phyloP scores from a whole-genome alignment of 2,888 invertebrate genomes.

The Eilema griseolum region DNA sequence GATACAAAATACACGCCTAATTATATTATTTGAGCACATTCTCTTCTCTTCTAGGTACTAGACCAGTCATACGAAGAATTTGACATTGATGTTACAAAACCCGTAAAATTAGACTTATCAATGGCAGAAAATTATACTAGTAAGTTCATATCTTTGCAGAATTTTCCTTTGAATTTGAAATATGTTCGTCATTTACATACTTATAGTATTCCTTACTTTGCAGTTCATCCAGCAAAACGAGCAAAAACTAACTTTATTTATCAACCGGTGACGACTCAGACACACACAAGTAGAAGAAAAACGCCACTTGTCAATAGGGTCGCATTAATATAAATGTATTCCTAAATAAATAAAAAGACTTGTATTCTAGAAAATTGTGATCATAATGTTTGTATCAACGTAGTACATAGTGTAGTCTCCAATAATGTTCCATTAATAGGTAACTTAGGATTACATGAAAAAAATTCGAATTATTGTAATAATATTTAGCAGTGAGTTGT shows the following conservation, averaged over 20 bases:
- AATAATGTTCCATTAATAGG: conserved; percentile 64
- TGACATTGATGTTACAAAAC: conserved; percentile 89
- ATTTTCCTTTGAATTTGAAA: neutral
- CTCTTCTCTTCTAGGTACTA: conserved; percentile 82
- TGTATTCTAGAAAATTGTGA: conserved; percentile 65
- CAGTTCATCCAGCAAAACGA: conserved; percentile 82
- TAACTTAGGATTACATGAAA: conserved; percentile 49
- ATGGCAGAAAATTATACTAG: conserved; percentile 84
- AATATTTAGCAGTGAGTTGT: conserved; percentile 62
- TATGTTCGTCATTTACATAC: neutral
- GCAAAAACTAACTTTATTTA: conserved; percentile 81
- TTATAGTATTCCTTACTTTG: conserved; percentile 37
- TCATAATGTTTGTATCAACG: conserved; percentile 62
- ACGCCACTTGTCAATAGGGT: conserved; percentile 88
- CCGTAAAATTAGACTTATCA: conserved; percentile 86
- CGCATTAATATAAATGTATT: conserved; percentile 70
- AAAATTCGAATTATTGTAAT: conserved; percentile 56
- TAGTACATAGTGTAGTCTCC: conserved; percentile 57
- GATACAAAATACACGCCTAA: neutral
- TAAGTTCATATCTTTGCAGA: conserved; percentile 58
- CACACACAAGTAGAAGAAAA: conserved; percentile 87
- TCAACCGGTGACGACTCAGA: conserved; percentile 75
- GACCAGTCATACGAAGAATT: conserved; percentile 92
- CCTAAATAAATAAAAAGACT: conserved; percentile 49
- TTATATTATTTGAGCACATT: neutral